A percentile compares a stretch with the other conserved stretches of the same genome.
These are phyloP conservation scores for Vireo griseus DNA, from an alignment of 2,797 vertebrate genomes.

Conservation along the genomic window DNA sequence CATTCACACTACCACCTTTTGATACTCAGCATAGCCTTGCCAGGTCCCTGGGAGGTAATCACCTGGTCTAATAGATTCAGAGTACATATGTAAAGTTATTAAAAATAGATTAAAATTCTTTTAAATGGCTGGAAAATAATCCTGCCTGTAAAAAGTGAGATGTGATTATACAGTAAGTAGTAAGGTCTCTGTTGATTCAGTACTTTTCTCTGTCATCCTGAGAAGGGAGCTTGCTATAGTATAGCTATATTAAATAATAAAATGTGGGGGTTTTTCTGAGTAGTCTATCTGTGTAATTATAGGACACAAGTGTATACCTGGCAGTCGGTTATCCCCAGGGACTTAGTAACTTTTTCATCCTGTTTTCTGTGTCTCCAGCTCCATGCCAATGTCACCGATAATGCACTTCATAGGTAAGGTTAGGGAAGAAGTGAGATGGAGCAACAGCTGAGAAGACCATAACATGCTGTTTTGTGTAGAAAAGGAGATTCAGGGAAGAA, in stretches of 20 bases:
- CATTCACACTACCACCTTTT: not conserved
- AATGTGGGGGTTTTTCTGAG: not conserved
- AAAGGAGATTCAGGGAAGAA: not conserved
- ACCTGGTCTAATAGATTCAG: not conserved
- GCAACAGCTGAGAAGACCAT: not conserved
- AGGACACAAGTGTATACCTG: not conserved
- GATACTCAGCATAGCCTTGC: not conserved
- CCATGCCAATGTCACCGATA: not conserved
- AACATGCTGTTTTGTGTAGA: not conserved
- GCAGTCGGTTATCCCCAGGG: not conserved
- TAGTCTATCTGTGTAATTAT: not conserved
- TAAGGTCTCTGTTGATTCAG: not conserved
- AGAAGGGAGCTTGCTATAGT: not conserved
- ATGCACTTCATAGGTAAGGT: not conserved
- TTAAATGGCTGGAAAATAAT: not conserved
- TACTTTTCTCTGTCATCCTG: not conserved
- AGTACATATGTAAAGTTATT: not conserved
- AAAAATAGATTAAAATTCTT: not conserved
- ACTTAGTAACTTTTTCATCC: not conserved
- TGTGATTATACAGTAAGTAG: not conserved
- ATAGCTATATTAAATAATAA: not conserved
- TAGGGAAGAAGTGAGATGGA: not conserved
- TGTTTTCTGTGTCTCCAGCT: not conserved
- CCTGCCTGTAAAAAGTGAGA: not conserved
- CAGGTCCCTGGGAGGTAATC: not conserved